phyloP scores from a whole-genome alignment of 2,113 vertebrate genomes.

The Thalassarche chlororhynchos region DNA sequence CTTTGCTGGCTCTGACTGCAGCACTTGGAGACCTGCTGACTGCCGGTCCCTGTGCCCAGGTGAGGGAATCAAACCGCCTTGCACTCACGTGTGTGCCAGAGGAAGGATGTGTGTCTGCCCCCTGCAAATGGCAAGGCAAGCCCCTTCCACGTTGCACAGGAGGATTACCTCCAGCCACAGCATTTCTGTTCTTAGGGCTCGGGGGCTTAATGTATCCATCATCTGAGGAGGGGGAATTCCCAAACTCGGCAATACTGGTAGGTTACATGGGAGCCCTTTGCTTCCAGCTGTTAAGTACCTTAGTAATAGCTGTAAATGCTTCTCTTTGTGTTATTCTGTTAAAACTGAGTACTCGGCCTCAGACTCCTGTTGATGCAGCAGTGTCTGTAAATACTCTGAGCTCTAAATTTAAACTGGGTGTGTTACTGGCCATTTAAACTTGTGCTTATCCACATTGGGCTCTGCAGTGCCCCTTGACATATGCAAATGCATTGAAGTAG shows the following conservation, averaged over 20 bases:
- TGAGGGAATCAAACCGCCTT: not conserved
- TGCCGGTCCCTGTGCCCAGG: accelerated
- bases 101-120: not conserved
- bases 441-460: not conserved
- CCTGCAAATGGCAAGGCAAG: not conserved
- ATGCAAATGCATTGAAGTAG: not conserved
- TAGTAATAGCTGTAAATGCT: not conserved
- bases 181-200: not conserved
- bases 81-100: accelerated
- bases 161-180: not conserved
- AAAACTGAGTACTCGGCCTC: not conserved
- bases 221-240: not conserved
- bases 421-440: not conserved
- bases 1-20: not conserved
- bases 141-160: not conserved
- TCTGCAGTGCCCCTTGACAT: not conserved
- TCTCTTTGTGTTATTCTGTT: not conserved
- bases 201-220: not conserved
- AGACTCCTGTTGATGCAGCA: not conserved
- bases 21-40: not conserved
- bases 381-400: not conserved
- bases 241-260: not conserved
- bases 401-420: not conserved
- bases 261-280: not conserved
- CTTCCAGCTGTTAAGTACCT: not conserved